Evolutionary conservation across 2,888 invertebrate species (phyloP).

Genomic region (Epiperipatus broadwayi): DNA sequence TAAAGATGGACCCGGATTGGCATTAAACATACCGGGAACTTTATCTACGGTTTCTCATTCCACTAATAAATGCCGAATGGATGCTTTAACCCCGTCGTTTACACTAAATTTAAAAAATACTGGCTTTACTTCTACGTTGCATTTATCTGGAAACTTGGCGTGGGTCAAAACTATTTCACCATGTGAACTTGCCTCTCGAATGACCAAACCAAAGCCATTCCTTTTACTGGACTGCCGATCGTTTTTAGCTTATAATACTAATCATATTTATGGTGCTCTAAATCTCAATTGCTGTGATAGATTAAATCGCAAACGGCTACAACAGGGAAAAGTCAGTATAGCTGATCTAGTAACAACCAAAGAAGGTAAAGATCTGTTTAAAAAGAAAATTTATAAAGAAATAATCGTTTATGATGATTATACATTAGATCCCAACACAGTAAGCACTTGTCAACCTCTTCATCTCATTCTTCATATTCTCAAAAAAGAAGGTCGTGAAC

Average conservation of each 20-base stretch:
- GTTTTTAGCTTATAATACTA: constrained; percentile 46
- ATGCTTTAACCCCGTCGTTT: too few relatives aligned
- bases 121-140: too few relatives aligned
- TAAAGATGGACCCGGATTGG: too few relatives aligned
- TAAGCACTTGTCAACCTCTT: constrained; percentile 36
- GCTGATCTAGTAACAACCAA: constrained; percentile 44
- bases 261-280: constrained; percentile 45
- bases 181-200: too few relatives aligned
- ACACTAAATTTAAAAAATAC: too few relatives aligned
- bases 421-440: constrained; percentile 36
- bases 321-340: constrained; percentile 43
- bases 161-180: too few relatives aligned
- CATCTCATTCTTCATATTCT: constrained; percentile 44
- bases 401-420: constrained; percentile 50
- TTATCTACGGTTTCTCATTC: too few relatives aligned
- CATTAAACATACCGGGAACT: too few relatives aligned
- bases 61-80: too few relatives aligned
- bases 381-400: constrained; percentile 37
- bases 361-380: constrained; percentile 42
- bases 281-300: constrained; percentile 52
- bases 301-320: constrained; percentile 43
- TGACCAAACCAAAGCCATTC: constrained; percentile 21
- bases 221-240: constrained; percentile 45
- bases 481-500: constrained; percentile 44
- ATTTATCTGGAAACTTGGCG: too few relatives aligned